A percentile compares a stretch with the other conserved stretches of the same genome.
Evolutionary conservation across 2,113 vertebrate genomes (phyloP).

Genomic region (Cyphomyrus discorhynchus): DNA sequence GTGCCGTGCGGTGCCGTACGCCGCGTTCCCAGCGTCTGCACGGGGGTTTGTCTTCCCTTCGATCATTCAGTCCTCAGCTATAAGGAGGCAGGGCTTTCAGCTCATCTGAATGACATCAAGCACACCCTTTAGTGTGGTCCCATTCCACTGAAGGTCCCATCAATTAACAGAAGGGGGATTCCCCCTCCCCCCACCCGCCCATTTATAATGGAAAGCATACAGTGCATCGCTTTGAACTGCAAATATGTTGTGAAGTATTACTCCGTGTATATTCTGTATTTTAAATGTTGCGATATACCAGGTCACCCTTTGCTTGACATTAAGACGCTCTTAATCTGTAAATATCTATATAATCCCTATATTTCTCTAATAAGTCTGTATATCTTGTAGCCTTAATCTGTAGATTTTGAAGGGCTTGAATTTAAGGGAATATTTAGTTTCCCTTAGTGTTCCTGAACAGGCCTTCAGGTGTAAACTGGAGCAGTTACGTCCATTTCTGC

Average conservation of each 20-base stretch:
- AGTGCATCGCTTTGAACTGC: neutral
- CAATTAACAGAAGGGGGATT: neutral
- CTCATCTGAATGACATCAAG: neutral
- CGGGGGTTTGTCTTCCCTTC: neutral
- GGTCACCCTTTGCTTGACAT: neutral
- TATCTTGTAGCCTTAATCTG: neutral
- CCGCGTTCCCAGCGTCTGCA: neutral
- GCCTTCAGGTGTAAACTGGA: neutral
- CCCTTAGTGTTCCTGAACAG: neutral
- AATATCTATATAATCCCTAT: neutral
- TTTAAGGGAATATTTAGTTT: neutral
- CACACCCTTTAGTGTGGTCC: neutral
- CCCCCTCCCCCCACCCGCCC: neutral
- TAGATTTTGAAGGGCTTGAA: neutral
- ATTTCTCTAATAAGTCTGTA: neutral
- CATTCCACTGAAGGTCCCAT: neutral
- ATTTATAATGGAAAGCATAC: neutral
- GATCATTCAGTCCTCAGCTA: neutral
- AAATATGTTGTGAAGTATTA: neutral
- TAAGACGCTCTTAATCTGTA: neutral
- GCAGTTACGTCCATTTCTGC: neutral
- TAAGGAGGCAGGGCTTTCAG: neutral
- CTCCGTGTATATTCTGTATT: neutral
- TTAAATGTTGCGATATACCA: neutral
- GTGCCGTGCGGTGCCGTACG: neutral